A percentile compares a stretch with the other conserved stretches of the same genome.
phyloP scores from a whole-genome alignment of 2,888 invertebrate species.

The Pollenia amentaria region DNA sequence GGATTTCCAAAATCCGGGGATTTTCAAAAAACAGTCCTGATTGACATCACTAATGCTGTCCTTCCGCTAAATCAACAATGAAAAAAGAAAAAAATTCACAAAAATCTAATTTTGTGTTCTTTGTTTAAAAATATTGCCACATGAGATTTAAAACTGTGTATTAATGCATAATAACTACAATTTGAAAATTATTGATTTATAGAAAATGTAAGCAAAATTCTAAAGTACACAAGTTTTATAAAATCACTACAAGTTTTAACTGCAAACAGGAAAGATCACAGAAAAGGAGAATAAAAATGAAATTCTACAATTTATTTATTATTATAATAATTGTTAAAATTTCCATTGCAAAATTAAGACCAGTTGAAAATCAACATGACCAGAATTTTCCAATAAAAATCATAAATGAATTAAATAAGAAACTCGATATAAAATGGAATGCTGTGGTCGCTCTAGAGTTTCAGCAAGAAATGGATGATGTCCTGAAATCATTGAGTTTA shows the following conservation, averaged over 20 bases:
- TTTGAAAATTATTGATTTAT: too few relatives aligned
- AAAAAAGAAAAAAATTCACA: too few relatives aligned
- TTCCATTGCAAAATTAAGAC: background rate
- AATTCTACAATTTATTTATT: background rate
- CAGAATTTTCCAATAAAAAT: background rate
- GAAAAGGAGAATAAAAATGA: background rate
- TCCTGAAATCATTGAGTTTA: constrained; percentile 1
- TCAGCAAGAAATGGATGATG: background rate
- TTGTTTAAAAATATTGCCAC: too few relatives aligned
- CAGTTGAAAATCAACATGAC: background rate
- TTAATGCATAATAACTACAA: too few relatives aligned
- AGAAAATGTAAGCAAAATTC: too few relatives aligned
- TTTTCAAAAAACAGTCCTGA: too few relatives aligned
- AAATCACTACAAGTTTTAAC: background rate
- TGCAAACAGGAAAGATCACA: background rate
- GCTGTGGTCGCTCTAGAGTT: constrained; percentile 13
- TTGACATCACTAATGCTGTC: too few relatives aligned
- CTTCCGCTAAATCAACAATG: too few relatives aligned
- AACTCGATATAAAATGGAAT: constrained; percentile 48
- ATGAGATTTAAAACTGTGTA: too few relatives aligned
- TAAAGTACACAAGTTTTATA: too few relatives aligned
- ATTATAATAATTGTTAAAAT: background rate
- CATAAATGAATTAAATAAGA: constrained; percentile 43
- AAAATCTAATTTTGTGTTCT: too few relatives aligned
- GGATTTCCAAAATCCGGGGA: too few relatives aligned